Evolutionary conservation across 2,888 invertebrate species (phyloP).

Genomic region (Lithophane leautieri): DNA sequence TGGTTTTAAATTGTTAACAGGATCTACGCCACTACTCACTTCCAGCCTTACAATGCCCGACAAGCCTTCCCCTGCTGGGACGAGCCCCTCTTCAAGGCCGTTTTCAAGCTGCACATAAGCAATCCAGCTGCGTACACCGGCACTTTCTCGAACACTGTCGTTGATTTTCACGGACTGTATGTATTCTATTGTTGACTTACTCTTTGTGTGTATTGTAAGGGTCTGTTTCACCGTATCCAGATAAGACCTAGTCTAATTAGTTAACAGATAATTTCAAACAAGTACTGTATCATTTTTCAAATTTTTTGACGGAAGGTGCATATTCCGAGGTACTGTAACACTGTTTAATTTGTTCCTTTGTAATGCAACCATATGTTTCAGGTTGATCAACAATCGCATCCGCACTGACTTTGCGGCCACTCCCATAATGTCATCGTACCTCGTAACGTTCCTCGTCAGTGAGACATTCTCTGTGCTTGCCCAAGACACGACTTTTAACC

Average conservation of each 20-base stretch:
- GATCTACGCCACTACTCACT: constrained; percentile 92
- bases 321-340: neutral
- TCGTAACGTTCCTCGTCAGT: constrained; percentile 95
- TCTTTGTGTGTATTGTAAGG: neutral
- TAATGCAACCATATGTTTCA: constrained; percentile 61
- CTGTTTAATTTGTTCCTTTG: neutral
- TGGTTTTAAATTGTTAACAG: constrained; percentile 69
- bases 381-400: constrained; percentile 70
- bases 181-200: constrained; percentile 52
- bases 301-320: no score
- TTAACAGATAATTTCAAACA: neutral
- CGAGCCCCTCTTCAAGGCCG: constrained; percentile 95
- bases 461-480: constrained; percentile 85
- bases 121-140: constrained; percentile 86
- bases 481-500: constrained; percentile 76
- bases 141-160: constrained; percentile 92
- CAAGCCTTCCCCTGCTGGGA: constrained; percentile 97
- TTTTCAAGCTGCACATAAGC: constrained; percentile 92
- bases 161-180: constrained; percentile 72
- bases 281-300: neutral
- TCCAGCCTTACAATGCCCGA: constrained; percentile 94
- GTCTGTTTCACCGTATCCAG: neutral
- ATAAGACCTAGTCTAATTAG: neutral
- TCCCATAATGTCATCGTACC: constrained; percentile 95
- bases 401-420: constrained; percentile 87